Evolutionary conservation across 2,888 invertebrate genomes (phyloP).

Genomic region (Athetis lepigone): DNA sequence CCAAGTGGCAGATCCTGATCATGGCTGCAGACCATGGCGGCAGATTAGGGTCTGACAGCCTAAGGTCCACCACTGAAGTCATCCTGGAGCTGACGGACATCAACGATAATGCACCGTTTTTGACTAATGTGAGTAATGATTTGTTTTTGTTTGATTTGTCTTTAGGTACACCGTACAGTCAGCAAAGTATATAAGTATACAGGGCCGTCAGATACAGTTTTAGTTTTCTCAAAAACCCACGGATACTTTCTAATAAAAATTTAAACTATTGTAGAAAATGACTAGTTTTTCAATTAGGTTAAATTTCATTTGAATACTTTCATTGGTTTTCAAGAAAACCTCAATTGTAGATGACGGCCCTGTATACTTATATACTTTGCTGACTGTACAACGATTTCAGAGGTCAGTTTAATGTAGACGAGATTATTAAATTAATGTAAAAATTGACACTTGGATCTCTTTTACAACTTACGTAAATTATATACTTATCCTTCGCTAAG

Average conservation of each 20-base stretch:
- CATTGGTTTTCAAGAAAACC: no score
- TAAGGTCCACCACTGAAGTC: slow-evolving; percentile 92
- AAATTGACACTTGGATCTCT: slow-evolving; percentile 2
- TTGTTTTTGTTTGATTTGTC: not conserved
- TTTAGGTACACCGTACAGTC: no score
- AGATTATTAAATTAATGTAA: not conserved
- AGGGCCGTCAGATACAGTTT: no score
- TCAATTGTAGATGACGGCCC: no score
- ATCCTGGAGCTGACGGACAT: slow-evolving; percentile 94
- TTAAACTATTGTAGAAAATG: no score
- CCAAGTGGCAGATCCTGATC: slow-evolving; percentile 94
- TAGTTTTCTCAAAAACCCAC: no score
- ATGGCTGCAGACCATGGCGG: slow-evolving; percentile 94
- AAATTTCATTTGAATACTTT: no score
- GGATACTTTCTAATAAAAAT: no score
- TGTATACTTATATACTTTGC: no score
- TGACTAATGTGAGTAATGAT: slow-evolving; percentile 92
- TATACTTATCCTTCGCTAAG: not conserved
- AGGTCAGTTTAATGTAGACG: not conserved
- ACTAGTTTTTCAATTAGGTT: no score
- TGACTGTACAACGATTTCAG: no score
- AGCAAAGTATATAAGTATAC: no score
- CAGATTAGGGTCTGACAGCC: slow-evolving; percentile 90
- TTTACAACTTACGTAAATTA: not conserved
- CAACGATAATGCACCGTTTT: slow-evolving; percentile 98